Evolutionary conservation across 1,140 invertebrate species (phyloP).

Genomic region (Eubasilissa regina): DNA sequence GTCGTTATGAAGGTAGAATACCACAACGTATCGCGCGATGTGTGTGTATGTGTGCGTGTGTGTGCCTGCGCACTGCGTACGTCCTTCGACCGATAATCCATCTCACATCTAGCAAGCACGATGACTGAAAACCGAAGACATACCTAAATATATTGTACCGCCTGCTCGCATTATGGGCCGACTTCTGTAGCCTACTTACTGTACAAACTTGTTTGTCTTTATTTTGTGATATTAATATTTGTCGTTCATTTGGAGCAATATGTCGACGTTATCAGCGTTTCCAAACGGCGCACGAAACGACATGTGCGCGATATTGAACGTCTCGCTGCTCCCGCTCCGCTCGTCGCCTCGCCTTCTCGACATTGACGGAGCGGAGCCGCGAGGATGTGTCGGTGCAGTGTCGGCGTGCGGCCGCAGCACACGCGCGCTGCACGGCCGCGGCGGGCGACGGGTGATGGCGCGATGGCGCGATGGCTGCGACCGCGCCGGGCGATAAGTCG

Average conservation of each 20-base stretch:
- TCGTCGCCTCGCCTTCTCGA: conserved; percentile 8
- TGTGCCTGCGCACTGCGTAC: background rate
- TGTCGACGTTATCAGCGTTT: no score
- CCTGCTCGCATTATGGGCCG: no score
- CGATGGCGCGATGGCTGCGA: conserved; percentile 24
- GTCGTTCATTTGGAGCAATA: no score
- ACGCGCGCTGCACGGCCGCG: conserved; percentile 4
- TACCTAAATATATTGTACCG: no score
- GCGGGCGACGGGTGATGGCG: no score
- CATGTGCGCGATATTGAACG: background rate
- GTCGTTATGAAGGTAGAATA: background rate
- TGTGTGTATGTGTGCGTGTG: background rate
- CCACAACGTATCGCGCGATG: background rate
- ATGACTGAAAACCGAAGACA: background rate
- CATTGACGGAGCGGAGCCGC: conserved; percentile 1
- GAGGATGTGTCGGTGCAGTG: background rate
- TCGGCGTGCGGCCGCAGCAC: background rate
- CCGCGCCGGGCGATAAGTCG: conserved; percentile 28
- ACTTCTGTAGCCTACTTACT: no score
- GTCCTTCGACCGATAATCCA: background rate
- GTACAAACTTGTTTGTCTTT: no score
- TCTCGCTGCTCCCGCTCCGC: background rate
- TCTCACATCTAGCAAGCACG: background rate
- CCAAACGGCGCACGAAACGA: background rate
- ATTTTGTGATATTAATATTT: no score